These are phyloP conservation scores for Myotis daubentonii DNA, from an alignment of 2,797 vertebrate genomes.

Conservation along the genomic window DNA sequence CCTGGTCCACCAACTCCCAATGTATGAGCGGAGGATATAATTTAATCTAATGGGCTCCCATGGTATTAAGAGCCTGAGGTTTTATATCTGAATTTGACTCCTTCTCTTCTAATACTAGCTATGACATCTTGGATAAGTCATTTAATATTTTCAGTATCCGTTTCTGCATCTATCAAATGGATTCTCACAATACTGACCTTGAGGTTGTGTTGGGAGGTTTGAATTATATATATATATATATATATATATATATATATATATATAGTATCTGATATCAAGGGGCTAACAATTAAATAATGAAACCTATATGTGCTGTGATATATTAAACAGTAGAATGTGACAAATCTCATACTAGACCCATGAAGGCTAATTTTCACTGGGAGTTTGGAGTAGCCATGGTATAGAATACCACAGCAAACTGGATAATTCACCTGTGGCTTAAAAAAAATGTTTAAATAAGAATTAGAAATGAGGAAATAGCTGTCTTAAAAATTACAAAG, in stretches of 20 bases:
- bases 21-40: too few relatives aligned
- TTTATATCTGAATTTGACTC: background rate
- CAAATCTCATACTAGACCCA: background rate
- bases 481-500: slow-evolving; percentile 12
- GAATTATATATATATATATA: background rate
- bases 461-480: background rate
- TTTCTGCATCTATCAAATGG: background rate
- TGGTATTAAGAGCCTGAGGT: background rate
- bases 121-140: background rate
- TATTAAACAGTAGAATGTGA: background rate
- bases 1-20: background rate
- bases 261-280: background rate
- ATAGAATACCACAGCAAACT: background rate
- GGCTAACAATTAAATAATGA: background rate
- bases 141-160: background rate
- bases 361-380: background rate
- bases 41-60: background rate
- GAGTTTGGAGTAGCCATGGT: background rate
- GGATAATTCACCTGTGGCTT: background rate
- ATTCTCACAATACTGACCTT: background rate
- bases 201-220: background rate
- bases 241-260: background rate
- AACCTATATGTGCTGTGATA: background rate
- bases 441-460: background rate
- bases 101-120: background rate